phyloP scores from a whole-genome alignment of 1,140 invertebrate genomes.

The Maniola jurtina region DNA sequence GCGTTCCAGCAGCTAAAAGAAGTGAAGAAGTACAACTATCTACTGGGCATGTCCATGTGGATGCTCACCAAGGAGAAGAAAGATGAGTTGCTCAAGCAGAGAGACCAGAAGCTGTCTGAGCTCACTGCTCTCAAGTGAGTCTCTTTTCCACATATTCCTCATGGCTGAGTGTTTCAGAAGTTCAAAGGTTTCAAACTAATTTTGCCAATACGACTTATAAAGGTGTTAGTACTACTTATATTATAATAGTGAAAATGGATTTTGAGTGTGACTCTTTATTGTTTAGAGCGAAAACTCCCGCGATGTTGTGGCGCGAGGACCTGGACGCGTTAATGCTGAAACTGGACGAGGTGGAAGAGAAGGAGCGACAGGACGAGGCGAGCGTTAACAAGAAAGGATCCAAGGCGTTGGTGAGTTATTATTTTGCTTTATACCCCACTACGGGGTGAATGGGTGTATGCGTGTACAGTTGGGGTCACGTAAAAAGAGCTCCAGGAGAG shows the following conservation, averaged over 20 bases:
- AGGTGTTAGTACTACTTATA: too few relatives aligned
- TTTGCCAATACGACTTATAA: too few relatives aligned
- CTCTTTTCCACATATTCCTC: background rate
- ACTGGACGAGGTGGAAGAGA: conserved; percentile 84
- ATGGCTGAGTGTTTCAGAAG: too few relatives aligned
- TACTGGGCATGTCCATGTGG: conserved; percentile 97
- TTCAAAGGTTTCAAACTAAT: too few relatives aligned
- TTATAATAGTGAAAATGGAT: too few relatives aligned
- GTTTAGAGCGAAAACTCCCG: conserved; percentile 83
- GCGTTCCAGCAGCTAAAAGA: conserved; percentile 81
- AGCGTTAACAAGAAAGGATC: conserved; percentile 70
- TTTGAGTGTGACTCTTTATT: too few relatives aligned
- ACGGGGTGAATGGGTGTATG: too few relatives aligned
- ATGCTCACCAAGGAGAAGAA: conserved; percentile 95
- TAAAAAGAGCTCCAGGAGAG: too few relatives aligned
- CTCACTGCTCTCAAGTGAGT: conserved; percentile 82
- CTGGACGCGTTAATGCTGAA: conserved; percentile 87
- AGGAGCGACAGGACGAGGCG: conserved; percentile 82
- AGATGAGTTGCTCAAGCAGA: conserved; percentile 92
- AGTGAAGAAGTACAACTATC: conserved; percentile 91
- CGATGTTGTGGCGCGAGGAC: conserved; percentile 94
- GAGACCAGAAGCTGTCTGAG: conserved; percentile 89
- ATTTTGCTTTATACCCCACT: too few relatives aligned
- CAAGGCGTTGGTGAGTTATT: conserved; percentile 62
- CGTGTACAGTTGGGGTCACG: too few relatives aligned